Evolutionary conservation across 2,797 vertebrate species (phyloP), one percentile per base, ranked within the genome.

Genomic region (Oophaga sylvatica): DNA sequence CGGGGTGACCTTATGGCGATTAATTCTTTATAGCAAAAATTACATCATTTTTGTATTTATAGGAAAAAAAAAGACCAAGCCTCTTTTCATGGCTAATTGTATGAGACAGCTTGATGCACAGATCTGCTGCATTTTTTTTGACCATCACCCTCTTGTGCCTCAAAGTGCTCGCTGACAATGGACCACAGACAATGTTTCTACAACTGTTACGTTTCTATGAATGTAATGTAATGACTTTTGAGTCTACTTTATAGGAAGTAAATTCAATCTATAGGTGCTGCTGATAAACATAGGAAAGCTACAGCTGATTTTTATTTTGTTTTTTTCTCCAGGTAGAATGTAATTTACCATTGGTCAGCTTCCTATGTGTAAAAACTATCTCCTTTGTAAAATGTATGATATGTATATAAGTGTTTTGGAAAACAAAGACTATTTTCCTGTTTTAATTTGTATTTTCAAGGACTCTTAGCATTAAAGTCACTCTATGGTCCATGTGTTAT

Each of bases 351-450:
- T 13, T 70, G 82, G 78, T 84, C 15, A 48, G 17, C 35, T 81
- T 80, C 80, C 57, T 84, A 75, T 85, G 31, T 73, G 71, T 91
- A 93, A 92, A 63, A 91, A 90, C 85, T 87, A 73, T 92, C 93
- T 93, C 91, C 89, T 90, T 83, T 96, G 94, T 96, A 96, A 95
- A 95, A 93, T 96, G 95, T 96, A 95, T 95, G 87, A 94, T 96
- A 95, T 96, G 95, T 96, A 96, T 90, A 96, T 96, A 96, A 92
- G 19, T 89, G 93, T 93, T 92, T 94, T 93, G 94, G 92, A 95
- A 94, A 94, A 93, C 94, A 94, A 63, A 89, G 81, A 93, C 93
- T 95, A 95, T 96, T 96, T 95, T 95, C 94, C 89, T 95, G 95
- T 94, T 92, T 93, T 93, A 92, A 93, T 94, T 93, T 94, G 94